phyloP scores from a whole-genome alignment of 2,797 vertebrate species.

The Pantherophis vulpinus region DNA sequence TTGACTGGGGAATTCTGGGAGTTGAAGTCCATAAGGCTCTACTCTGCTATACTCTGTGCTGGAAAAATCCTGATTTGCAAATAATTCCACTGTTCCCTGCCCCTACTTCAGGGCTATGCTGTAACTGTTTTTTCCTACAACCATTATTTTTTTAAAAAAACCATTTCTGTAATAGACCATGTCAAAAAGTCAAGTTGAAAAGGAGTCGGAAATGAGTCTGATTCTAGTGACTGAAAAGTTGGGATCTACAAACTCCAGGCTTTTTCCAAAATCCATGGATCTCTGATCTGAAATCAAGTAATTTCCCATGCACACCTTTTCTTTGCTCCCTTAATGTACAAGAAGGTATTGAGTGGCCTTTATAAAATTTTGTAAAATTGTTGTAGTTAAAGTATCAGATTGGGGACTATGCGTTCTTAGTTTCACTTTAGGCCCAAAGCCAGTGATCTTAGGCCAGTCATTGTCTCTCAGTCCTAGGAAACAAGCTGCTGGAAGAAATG shows the following conservation, averaged over 20 bases:
- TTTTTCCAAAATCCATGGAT: background rate
- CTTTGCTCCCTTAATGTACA: background rate
- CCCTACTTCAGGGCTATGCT: background rate
- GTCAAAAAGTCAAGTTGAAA: background rate
- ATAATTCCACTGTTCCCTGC: background rate
- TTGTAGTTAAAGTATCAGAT: background rate
- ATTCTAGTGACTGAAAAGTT: background rate
- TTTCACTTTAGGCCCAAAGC: background rate
- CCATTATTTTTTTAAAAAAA: background rate
- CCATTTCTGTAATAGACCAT: background rate
- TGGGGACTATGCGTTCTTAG: background rate
- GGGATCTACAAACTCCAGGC: no score
- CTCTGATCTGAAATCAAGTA: background rate
- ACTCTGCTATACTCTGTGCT: background rate
- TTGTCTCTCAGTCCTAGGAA: background rate
- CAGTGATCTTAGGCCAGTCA: background rate
- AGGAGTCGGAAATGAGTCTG: background rate
- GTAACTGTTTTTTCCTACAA: background rate
- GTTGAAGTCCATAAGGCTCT: background rate
- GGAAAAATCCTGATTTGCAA: background rate
- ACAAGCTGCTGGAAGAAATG: background rate
- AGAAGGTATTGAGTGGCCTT: background rate
- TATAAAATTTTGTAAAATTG: background rate
- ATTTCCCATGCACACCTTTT: background rate
- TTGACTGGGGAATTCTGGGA: background rate